Evolutionary conservation across 2,797 vertebrate species (phyloP), one percentile per base, ranked within the genome.

Genomic region (Phalanger gymnotis): DNA sequence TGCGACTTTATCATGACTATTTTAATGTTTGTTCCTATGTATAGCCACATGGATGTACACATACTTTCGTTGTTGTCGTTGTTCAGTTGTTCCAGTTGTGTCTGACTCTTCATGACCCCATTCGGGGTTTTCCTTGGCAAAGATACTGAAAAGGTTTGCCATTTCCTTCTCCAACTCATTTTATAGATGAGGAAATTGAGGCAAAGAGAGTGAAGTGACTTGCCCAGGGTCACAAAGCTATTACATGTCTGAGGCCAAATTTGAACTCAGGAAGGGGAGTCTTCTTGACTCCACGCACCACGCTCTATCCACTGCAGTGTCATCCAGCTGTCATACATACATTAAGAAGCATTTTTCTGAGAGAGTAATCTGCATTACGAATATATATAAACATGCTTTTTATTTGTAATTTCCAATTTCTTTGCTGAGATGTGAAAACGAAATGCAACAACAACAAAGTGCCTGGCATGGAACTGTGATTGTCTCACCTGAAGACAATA

Each of bases 391-490:
- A 57, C 56, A 57, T 9, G 27, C 7, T 28, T 92, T 81, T 92
- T 81, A 90, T 92, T 94, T 9, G 91, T 91, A 92, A 94, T 66
- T 95, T 97, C 30, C 93, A 91, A 4, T 53, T 81, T 56, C 92
- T 93, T 94, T 90, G 10, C 56, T 97, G 61, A 96, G 52, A 91
- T 90, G 90, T 93, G 92, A 40, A 73, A 90, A 93, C 91, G 87
- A 7, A 10, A 16, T n/a, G 51, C 34, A n/a, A 22, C 3, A 0
- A 13, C 34, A 40, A 73, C 61, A 73, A 73, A 73, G 40, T 92
- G 31, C 2, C 4, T 53, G 92, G 34, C 57, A 92, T 91, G 34
- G 30, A 93, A 34, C 19, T 95, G 3, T 55, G 27, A 28, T 54
- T 94, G 25, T 7, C 51, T 96, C 34, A 94, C 54, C 16, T 61